Evolutionary conservation across 2,888 invertebrate species (phyloP).

Genomic region (Choristoneura rosaceana): DNA sequence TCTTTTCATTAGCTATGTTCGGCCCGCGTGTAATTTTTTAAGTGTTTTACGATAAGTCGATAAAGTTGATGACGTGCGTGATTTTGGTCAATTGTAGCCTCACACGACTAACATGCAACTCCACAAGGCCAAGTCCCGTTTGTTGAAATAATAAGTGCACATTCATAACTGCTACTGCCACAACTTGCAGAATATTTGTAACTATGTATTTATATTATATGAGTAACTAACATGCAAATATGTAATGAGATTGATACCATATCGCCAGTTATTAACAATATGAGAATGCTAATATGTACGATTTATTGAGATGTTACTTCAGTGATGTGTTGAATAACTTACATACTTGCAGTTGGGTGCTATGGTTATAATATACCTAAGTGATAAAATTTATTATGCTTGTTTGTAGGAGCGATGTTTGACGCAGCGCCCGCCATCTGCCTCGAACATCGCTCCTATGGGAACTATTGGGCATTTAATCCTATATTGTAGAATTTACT

Average conservation of each 20-base stretch:
- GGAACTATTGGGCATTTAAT: constrained; percentile 87
- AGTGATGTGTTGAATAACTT: constrained; percentile 78
- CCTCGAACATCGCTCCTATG: constrained; percentile 75
- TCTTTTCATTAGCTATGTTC: constrained; percentile 67
- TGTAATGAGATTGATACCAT: constrained; percentile 79
- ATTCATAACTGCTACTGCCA: constrained; percentile 84
- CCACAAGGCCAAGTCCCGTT: constrained; percentile 86
- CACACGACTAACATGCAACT: constrained; percentile 84
- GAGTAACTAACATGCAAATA: constrained; percentile 86
- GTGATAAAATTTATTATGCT: constrained; percentile 82
- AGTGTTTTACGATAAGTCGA: constrained; percentile 61
- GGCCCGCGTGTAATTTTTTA: constrained; percentile 60
- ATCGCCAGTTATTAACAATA: constrained; percentile 79
- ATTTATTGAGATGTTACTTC: constrained; percentile 61
- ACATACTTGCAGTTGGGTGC: constrained; percentile 86
- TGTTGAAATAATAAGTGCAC: constrained; percentile 80
- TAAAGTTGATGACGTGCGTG: constrained; percentile 84
- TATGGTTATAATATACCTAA: constrained; percentile 80
- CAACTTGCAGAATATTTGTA: constrained; percentile 82
- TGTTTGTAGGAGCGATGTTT: constrained; percentile 76
- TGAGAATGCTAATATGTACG: constrained; percentile 75
- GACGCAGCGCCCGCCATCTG: constrained; percentile 59
- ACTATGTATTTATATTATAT: constrained; percentile 85
- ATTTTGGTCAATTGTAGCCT: constrained; percentile 77
- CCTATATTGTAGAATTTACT: constrained; percentile 78